Evolutionary conservation across 2,113 vertebrate species (phyloP), one percentile per base, ranked within the genome.

Genomic region (Ammodytes marinus): DNA sequence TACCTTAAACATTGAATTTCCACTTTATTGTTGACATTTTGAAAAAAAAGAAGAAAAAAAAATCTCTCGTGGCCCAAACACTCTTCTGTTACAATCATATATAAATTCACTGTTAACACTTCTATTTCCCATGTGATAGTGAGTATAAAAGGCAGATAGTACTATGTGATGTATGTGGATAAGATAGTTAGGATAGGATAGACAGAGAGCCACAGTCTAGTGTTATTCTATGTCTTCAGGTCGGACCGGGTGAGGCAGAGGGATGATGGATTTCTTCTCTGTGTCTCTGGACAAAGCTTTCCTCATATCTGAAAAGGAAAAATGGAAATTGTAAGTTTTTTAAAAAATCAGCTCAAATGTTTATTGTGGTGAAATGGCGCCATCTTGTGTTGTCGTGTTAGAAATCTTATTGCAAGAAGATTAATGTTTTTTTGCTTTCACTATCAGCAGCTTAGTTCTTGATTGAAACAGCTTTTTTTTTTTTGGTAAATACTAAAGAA

Each of bases 161-260:
- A 27, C 27, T 27, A 27, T 27, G 27, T 27, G 27, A 27, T n/a
- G n/a, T n/a, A 27, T 27, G 27, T 27, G 27, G 2, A 2, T 27
- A 27, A 27, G 27, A 27, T 27, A 27, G 27, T 1, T 27, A 27
- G 27, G 1, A 27, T 27, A 27, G 27, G 27, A 27, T 27, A 27
- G 80, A 87, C 91, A 85, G 88, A 95, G 94, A 96, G 95, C 92
- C 95, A 93, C 91, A 81, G 89, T 68, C 88, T 80, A 73, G 40
- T 81, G 95, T 95, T 97, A 99, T 95, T 99, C 98, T 3, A 98
- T 99, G 83, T 99, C 98, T 84, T 99, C 98, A 0, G 98, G 98
- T 80, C 98, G 93, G 86, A 99, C 98, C 0, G 98, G 98, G 79
- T 99, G 98, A 1, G 97, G 98, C 79, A 99, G 90, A 0, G 98